Conservation (phyloP, 2,797 vertebrate genomes). For the Xenentodon cancila region DNA sequence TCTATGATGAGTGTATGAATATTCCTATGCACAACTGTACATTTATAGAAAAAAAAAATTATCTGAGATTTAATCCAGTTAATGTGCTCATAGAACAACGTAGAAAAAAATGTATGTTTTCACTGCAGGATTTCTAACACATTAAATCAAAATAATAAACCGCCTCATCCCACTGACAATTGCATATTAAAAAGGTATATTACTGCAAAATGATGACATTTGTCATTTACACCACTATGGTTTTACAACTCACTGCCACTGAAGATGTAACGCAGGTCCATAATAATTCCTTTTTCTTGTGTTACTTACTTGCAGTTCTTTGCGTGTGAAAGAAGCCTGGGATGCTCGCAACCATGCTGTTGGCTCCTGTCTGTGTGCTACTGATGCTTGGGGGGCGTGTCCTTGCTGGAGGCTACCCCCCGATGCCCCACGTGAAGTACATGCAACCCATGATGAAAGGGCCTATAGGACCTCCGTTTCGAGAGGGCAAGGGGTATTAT, state of each 20-base stretch:
- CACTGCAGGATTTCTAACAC: too few species aligned
- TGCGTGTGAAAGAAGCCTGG: slow-evolving; percentile 57
- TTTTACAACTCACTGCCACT: background rate
- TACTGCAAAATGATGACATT: too few species aligned
- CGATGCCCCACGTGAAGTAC: slow-evolving; percentile 93
- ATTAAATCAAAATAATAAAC: too few species aligned
- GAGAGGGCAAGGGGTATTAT: slow-evolving; percentile 98
- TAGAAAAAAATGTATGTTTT: too few species aligned
- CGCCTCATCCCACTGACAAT: too few species aligned
- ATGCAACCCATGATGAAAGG: slow-evolving; percentile 99
- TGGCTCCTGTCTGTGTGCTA: slow-evolving; percentile 75
- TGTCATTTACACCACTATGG: too few species aligned
- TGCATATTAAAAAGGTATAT: too few species aligned
- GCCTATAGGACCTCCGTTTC: slow-evolving; percentile 95
- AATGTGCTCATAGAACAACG: too few species aligned
- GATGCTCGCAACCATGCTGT: slow-evolving; percentile 78
- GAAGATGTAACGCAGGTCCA: background rate
- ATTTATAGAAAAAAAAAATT: too few species aligned
- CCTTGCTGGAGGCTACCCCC: slow-evolving; percentile 88
- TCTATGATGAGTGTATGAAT: too few species aligned
- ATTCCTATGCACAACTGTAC: too few species aligned
- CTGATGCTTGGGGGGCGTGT: slow-evolving; percentile 81
- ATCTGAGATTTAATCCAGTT: too few species aligned
- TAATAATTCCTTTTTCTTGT: slow-evolving; percentile 26
- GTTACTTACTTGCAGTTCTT: slow-evolving; percentile 58